Conservation (phyloP, 2,888 invertebrate species). For the Melieria omissa region DNA sequence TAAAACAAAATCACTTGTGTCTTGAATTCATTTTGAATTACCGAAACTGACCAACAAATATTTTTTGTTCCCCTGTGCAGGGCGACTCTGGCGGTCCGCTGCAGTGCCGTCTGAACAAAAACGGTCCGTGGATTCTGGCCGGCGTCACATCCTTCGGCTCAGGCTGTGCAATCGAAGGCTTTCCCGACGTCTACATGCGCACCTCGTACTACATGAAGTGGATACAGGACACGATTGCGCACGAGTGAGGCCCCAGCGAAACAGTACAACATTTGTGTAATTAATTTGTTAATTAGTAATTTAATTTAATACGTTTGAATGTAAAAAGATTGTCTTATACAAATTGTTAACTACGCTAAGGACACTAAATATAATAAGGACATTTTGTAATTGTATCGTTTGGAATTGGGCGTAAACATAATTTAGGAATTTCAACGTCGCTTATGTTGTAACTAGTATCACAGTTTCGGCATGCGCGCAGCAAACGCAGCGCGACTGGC, state of each 20-base stretch:
- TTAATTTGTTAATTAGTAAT: constrained; percentile 11
- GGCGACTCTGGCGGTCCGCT: constrained; percentile 92
- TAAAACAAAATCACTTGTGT: no score
- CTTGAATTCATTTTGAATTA: no score
- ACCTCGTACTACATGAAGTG: constrained; percentile 86
- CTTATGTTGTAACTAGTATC: background rate
- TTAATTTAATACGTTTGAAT: background rate
- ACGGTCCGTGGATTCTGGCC: constrained; percentile 87
- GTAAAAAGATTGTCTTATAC: background rate
- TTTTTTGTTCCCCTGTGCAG: constrained; percentile 66
- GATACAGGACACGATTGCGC: constrained; percentile 71
- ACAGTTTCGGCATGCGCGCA: background rate
- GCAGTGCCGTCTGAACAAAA: constrained; percentile 78
- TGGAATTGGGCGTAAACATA: background rate
- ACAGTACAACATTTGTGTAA: background rate
- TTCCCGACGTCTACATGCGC: constrained; percentile 88
- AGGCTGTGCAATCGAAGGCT: constrained; percentile 88
- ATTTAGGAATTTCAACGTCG: background rate
- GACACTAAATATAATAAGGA: no score
- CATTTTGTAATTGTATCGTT: no score
- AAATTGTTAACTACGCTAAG: no score
- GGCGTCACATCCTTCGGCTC: constrained; percentile 94
- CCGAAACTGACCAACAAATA: no score
- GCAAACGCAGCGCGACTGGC: background rate
- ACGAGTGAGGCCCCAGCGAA: constrained; percentile 47